phyloP scores from a whole-genome alignment of 2,888 invertebrate species.

The Apamea anceps region DNA sequence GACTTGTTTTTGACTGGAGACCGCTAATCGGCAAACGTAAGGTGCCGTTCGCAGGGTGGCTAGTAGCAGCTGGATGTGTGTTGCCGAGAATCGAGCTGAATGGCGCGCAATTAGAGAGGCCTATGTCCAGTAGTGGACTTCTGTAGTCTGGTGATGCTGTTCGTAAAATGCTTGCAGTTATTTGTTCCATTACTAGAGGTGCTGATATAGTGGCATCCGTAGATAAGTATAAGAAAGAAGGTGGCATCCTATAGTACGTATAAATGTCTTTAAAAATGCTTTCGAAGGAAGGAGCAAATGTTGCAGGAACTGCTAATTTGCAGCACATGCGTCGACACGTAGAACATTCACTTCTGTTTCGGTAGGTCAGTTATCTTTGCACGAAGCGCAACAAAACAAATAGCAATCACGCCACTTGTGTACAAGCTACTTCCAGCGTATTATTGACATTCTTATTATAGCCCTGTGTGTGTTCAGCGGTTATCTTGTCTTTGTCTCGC shows the following conservation, averaged over 20 bases:
- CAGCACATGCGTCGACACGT: neutral
- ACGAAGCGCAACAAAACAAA: slow-evolving; percentile 21
- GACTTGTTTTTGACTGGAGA: too few relatives aligned
- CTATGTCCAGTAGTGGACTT: neutral
- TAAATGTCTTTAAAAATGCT: neutral
- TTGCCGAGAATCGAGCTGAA: neutral
- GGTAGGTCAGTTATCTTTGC: slow-evolving; percentile 40
- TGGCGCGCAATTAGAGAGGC: rapidly evolving
- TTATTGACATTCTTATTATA: slow-evolving; percentile 51
- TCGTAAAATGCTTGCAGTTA: neutral
- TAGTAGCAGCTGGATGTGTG: neutral
- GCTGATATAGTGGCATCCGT: neutral
- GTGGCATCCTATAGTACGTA: neutral
- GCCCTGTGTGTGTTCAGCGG: slow-evolving; percentile 30
- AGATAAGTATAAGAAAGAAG: neutral
- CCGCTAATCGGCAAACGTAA: too few relatives aligned
- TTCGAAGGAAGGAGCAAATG: neutral
- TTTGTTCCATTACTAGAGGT: neutral
- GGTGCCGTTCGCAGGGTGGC: neutral
- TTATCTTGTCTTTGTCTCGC: slow-evolving; percentile 62
- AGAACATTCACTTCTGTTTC: slow-evolving; percentile 7
- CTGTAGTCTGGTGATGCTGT: neutral
- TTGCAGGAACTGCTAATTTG: neutral
- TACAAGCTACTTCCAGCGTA: slow-evolving; percentile 19
- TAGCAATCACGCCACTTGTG: slow-evolving; percentile 29